Conservation (phyloP, 2,888 invertebrate genomes). For the Aelia acuminata region DNA sequence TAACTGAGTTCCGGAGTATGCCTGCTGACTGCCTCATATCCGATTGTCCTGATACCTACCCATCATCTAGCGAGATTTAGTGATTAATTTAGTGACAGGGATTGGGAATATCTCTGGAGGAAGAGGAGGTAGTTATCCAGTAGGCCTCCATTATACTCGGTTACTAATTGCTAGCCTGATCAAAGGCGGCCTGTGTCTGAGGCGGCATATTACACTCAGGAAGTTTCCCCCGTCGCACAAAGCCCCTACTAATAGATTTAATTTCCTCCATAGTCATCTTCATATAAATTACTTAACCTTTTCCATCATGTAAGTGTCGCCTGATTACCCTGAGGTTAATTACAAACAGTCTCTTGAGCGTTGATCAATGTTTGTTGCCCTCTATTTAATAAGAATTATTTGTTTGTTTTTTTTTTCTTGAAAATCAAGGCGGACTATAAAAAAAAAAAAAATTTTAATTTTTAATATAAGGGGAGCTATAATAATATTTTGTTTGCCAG, state of each 20-base stretch:
- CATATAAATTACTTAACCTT: constrained; percentile 38
- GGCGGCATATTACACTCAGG: constrained; percentile 17
- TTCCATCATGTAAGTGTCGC: background rate
- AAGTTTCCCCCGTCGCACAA: constrained; percentile 29
- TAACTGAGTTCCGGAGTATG: background rate
- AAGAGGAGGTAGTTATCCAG: constrained; percentile 18
- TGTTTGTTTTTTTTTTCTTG: background rate
- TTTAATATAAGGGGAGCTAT: too few species aligned
- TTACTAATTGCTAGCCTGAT: constrained; percentile 35
- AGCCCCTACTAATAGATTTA: constrained; percentile 26
- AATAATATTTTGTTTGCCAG: too few species aligned
- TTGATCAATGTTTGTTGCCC: background rate
- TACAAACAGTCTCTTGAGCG: background rate
- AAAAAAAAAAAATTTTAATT: too few species aligned
- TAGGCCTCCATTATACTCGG: constrained; percentile 38
- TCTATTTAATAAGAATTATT: background rate
- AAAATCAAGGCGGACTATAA: too few species aligned
- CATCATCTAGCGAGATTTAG: background rate
- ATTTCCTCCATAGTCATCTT: constrained; percentile 14
- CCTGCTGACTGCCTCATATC: background rate
- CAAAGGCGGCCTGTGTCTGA: constrained; percentile 20
- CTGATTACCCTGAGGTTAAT: background rate
- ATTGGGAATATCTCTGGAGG: background rate
- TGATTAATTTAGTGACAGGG: background rate
- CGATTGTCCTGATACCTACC: background rate